Evolutionary conservation across 2,113 vertebrate genomes (phyloP).

Genomic region (Poicephalus meyeri): DNA sequence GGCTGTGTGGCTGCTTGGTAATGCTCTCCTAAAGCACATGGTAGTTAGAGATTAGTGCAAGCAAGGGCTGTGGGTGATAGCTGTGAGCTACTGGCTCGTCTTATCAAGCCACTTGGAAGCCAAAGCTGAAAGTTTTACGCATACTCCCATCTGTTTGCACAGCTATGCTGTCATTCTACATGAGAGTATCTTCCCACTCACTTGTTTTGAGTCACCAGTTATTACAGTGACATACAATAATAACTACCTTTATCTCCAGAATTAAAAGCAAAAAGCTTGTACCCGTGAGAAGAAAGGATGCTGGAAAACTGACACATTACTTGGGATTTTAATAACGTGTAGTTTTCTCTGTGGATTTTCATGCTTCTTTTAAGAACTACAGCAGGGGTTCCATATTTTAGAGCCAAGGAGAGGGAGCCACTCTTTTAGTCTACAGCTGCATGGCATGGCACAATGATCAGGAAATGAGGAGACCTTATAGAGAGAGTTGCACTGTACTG

Average conservation of each 20-base stretch:
- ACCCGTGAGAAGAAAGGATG: background rate
- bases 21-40: background rate
- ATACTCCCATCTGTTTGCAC: background rate
- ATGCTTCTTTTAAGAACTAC: background rate
- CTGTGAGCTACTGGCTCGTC: background rate
- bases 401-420: background rate
- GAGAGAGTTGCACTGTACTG: conserved; percentile 43
- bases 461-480: background rate
- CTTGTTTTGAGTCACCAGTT: conserved; percentile 5
- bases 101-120: conserved; percentile 24
- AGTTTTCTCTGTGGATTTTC: background rate
- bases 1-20: background rate
- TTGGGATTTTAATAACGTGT: background rate
- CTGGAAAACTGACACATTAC: background rate
- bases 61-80: conserved; percentile 5
- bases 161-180: background rate
- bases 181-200: background rate
- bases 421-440: background rate
- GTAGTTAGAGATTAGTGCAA: conserved; percentile 31
- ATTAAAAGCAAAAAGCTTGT: background rate
- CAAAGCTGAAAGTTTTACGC: background rate
- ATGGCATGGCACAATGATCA: conserved; percentile 1
- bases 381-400: background rate
- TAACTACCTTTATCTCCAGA: background rate
- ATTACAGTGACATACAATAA: background rate